These are phyloP conservation scores for Halesus radiatus DNA, from an alignment of 1,140 invertebrate genomes.

Conservation along the genomic window DNA sequence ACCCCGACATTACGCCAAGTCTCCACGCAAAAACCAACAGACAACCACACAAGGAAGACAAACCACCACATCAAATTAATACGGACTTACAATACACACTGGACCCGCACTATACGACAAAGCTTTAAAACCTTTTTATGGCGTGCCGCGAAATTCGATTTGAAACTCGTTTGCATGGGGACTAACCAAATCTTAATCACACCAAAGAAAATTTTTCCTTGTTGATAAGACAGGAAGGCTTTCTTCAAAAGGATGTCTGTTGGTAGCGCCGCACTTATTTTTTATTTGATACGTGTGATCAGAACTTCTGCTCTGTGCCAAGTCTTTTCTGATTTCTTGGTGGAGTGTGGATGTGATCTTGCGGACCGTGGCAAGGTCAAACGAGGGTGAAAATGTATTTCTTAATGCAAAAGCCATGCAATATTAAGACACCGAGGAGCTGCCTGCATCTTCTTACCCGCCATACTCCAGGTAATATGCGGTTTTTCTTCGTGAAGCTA, in stretches of 20 bases:
- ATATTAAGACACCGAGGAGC: neutral
- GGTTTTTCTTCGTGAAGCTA: neutral
- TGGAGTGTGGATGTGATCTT: neutral
- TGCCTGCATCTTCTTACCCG: neutral
- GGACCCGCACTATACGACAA: neutral
- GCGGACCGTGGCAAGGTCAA: neutral
- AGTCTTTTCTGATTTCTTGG: neutral
- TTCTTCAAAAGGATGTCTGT: neutral
- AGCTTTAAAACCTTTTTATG: neutral
- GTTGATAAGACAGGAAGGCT: neutral
- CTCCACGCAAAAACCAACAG: neutral
- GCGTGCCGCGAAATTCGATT: no score
- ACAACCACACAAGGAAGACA: neutral
- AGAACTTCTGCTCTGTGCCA: neutral
- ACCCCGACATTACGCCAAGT: neutral
- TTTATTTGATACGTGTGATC: neutral
- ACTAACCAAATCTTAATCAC: constrained; percentile 1
- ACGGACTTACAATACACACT: neutral
- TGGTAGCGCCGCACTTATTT: neutral
- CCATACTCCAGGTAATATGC: neutral
- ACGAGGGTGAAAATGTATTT: neutral
- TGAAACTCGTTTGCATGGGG: no score
- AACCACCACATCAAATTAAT: neutral
- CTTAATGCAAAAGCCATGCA: neutral
- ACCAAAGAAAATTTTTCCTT: neutral